A percentile compares a stretch with the other conserved stretches of the same genome.
Evolutionary conservation across 2,797 vertebrate genomes (phyloP).

Genomic region (Delichon dasypus): DNA sequence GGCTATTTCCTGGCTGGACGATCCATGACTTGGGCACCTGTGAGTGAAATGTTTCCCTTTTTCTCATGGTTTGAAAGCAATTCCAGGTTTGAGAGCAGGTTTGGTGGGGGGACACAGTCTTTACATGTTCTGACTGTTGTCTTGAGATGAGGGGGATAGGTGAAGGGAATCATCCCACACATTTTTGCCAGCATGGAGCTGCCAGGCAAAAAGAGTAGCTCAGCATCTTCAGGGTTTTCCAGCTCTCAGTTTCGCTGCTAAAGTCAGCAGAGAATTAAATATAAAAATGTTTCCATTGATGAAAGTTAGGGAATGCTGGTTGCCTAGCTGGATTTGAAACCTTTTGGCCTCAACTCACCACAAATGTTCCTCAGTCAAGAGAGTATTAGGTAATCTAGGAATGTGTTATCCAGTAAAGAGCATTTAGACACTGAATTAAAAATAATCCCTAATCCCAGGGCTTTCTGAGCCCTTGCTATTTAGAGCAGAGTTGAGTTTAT

Average conservation of each 20-base stretch:
- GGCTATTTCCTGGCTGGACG: constrained; percentile 93
- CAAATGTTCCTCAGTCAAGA: not conserved
- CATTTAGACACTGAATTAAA: not conserved
- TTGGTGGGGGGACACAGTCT: not conserved
- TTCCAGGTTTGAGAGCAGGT: not conserved
- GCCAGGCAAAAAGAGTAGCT: not conserved
- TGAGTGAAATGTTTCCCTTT: constrained; percentile 75
- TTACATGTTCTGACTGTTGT: not conserved
- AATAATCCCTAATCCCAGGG: not conserved
- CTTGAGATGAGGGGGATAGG: not conserved
- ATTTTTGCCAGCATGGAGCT: not conserved
- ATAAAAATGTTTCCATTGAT: not conserved
- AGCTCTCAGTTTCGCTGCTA: not conserved
- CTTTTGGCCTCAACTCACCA: not conserved
- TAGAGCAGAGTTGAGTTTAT: constrained; percentile 26
- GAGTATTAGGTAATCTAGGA: not conserved
- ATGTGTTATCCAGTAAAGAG: not conserved
- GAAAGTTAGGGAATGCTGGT: not conserved
- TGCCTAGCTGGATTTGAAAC: not conserved
- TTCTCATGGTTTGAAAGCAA: not conserved
- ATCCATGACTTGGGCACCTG: constrained; percentile 95
- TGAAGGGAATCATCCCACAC: not conserved
- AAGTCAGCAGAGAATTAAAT: not conserved
- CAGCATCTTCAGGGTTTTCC: not conserved
- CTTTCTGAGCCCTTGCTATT: not conserved